Base-by-base conservation (phyloP, 2,888 invertebrate genomes). In the Plebejus melissa region DNA sequence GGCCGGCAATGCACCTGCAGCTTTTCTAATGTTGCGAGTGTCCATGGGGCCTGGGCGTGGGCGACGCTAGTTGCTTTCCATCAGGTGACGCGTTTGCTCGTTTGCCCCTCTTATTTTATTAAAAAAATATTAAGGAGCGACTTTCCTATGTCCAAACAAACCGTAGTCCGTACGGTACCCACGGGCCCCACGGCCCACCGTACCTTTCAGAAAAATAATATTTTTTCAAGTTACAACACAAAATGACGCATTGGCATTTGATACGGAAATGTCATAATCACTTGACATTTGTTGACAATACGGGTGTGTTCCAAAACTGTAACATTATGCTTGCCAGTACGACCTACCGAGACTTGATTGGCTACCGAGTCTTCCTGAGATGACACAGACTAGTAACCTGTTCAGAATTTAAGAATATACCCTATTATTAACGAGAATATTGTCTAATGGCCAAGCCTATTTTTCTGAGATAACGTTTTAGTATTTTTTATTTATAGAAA, bases 401-500 rank as follows among this genome's bases (percentile, higher is more conserved):
- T 54, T 16, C 54, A 54, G 54, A 54, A 16, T 4, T 54, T 54
- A 54, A 54, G 54, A 54, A 16, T 54, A 54, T 54, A 54, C 54
- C 54, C 54, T 87, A 88, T 87, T 89, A 88, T 82, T 87, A 82
- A 82, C 87, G 85, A 86, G 77, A 76, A 22, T 22, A 22, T 77
- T 79, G 85, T 86, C 88, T 88, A 88, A 91, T 92, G 91, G 92
- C 91, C 93, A 91, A 93, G 91, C 93, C 93, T 93, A 89, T 90
- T 88, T 90, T 90, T 87, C 84, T 84, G 82, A 82, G 85, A 80
- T 87, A 88, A 82, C 86, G 85, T 83, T 84, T 84, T 81, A 83
- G 82, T 85, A 82, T 83, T 87, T 86, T 84, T 87, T 77, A 86
- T 82, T 85, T 83, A 80, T 85, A 83, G 82, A 79, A 81, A 50